Percentiles rank a stretch among this genome's conserved stretches.
phyloP scores from a whole-genome alignment of 2,888 invertebrate species.

The Lepidocyrtinus sp. region DNA sequence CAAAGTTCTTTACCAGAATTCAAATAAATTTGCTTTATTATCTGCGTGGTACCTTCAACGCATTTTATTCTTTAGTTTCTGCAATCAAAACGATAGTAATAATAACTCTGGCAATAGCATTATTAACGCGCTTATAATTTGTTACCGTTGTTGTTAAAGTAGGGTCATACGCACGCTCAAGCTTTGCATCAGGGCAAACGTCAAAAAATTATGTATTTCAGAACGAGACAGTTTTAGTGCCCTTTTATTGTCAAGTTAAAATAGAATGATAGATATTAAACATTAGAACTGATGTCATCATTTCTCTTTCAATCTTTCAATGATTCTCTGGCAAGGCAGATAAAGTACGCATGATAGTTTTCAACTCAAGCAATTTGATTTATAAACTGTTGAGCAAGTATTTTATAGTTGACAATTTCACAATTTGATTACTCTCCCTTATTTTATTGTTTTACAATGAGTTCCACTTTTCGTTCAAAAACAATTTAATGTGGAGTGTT shows the following conservation, averaged over 20 bases:
- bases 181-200: slow-evolving; percentile 3
- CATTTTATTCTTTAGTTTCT: too few relatives aligned
- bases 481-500: background rate
- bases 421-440: slow-evolving; percentile 30
- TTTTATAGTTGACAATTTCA: slow-evolving; percentile 48
- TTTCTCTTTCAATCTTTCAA: slow-evolving; percentile 1
- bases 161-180: slow-evolving; percentile 20
- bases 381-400: slow-evolving; percentile 45
- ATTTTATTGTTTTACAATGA: slow-evolving; percentile 1
- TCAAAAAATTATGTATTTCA: slow-evolving; percentile 25
- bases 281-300: slow-evolving; percentile 32
- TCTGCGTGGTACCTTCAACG: too few relatives aligned
- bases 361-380: slow-evolving; percentile 21
- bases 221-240: slow-evolving; percentile 36
- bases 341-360: background rate
- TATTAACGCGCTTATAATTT: too few relatives aligned
- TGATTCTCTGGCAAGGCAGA: background rate
- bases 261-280: slow-evolving; percentile 36
- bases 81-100: slow-evolving; percentile 21
- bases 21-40: too few relatives aligned
- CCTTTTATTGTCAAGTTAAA: slow-evolving; percentile 42
- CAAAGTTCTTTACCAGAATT: too few relatives aligned
- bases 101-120: slow-evolving; percentile 35
- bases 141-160: slow-evolving; percentile 30
- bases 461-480: background rate